Percentiles rank a stretch among this genome's conserved stretches.
Evolutionary conservation across 2,113 vertebrate genomes (phyloP).

Genomic region (Rhabdornis inornatus): DNA sequence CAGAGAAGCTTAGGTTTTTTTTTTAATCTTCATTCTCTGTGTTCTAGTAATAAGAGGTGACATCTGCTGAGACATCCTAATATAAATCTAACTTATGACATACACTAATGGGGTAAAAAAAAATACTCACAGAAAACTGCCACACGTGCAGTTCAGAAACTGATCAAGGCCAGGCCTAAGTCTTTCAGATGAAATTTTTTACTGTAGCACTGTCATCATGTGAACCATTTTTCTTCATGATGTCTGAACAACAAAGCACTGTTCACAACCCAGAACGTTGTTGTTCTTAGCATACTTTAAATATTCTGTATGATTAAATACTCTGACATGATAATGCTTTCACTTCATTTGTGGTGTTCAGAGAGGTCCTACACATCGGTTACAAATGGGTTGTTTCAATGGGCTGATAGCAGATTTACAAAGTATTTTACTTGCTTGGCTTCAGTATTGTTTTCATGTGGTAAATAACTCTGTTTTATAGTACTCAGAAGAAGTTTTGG

Average conservation of each 20-base stretch:
- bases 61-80: background rate
- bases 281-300: background rate
- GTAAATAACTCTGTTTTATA: conserved; percentile 55
- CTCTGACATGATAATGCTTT: background rate
- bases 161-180: background rate
- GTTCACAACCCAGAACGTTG: background rate
- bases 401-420: background rate
- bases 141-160: background rate
- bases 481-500: conserved; percentile 95
- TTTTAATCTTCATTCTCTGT: background rate
- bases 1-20: background rate
- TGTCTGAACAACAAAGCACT: background rate
- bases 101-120: background rate
- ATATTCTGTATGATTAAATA: background rate
- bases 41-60: background rate
- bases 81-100: background rate
- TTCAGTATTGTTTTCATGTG: background rate
- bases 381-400: background rate
- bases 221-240: background rate
- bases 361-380: fast-evolving
- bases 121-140: no score
- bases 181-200: background rate
- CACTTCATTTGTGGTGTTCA: background rate
- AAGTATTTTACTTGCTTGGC: background rate
- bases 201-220: background rate